These are phyloP conservation scores for Cochlearius cochlearius DNA, from an alignment of 2,113 vertebrate species.

Conservation along the genomic window DNA sequence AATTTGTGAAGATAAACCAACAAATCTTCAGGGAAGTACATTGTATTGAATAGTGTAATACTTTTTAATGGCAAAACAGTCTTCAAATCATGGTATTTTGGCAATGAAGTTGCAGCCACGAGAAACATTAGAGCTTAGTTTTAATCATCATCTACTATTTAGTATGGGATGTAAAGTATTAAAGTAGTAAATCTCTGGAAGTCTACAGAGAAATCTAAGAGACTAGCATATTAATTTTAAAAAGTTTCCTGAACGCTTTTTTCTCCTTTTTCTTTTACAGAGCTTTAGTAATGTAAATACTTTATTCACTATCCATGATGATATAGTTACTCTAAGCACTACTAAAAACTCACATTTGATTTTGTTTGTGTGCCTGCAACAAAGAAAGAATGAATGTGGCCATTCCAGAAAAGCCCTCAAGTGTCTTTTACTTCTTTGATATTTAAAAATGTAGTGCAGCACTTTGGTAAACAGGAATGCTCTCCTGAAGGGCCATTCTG, in stretches of 20 bases:
- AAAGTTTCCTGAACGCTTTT: not conserved
- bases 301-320: not conserved
- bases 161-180: not conserved
- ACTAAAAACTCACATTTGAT: not conserved
- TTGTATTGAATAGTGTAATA: not conserved
- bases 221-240: not conserved
- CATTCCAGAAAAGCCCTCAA: not conserved
- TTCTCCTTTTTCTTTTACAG: not conserved
- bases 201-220: not conserved
- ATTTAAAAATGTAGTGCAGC: not conserved
- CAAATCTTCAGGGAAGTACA: not conserved
- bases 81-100: not conserved
- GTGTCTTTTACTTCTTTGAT: not conserved
- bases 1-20: not conserved
- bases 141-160: not conserved
- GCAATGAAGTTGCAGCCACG: not conserved
- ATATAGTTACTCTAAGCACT: not conserved
- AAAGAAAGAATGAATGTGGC: not conserved
- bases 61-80: not conserved
- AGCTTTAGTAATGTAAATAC: not conserved
- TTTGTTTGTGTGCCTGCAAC: not conserved
- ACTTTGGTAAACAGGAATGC: not conserved
- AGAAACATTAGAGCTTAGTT: not conserved
- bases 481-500: not conserved
- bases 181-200: not conserved